Evolutionary conservation across 2,113 vertebrate species (phyloP), one percentile per base, ranked within the genome.

Genomic region (Indri indri): DNA sequence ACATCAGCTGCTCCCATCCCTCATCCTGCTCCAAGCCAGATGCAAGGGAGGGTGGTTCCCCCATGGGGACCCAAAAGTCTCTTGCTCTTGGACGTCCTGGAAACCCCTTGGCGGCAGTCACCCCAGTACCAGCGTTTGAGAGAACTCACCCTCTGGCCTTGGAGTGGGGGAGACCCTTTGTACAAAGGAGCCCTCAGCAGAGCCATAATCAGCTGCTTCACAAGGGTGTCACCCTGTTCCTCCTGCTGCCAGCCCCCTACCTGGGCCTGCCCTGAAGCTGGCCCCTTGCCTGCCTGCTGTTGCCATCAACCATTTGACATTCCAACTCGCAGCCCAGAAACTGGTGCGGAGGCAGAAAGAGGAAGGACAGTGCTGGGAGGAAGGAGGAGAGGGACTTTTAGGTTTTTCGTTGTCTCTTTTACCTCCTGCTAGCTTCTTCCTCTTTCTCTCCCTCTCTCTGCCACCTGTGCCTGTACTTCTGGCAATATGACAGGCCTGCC

Each of bases 81-180:
- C 95, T 90, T 90, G 88, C 94, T 90, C 91, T 88, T 92, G 74
- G 76, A 97, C 88, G 92, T 94, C 89, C 90, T 96, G 70, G 95
- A 94, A 86, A 82, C 68, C 12, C 42, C 23, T 0, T 42, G 74
- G 92, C 84, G 90, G 94, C 90, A 86, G 0, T 57, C 74, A 54
- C 3, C 59, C 59, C 59, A 61, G 7, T 61, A 61, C 59, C 52
- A 77, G 86, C 93, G 82, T 81, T 96, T 66, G 93, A 88, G 42
- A 91, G 79, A 88, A 77, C 95, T 50, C 22, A 1, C 8, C 20
- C 74, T 11, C 65, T 68, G 42, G 84, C 73, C 66, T 12, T 90
- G 52, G 50, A 88, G 91, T 50, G 70, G 45, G 76, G 76, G 47
- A 65, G 65, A 71, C 18, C 32, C n/a, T 68, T 23, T 57, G 27